Evolutionary conservation across 2,888 invertebrate genomes (phyloP), one percentile per base, ranked within the genome.

Genomic region (Himalopsyche japonica): DNA sequence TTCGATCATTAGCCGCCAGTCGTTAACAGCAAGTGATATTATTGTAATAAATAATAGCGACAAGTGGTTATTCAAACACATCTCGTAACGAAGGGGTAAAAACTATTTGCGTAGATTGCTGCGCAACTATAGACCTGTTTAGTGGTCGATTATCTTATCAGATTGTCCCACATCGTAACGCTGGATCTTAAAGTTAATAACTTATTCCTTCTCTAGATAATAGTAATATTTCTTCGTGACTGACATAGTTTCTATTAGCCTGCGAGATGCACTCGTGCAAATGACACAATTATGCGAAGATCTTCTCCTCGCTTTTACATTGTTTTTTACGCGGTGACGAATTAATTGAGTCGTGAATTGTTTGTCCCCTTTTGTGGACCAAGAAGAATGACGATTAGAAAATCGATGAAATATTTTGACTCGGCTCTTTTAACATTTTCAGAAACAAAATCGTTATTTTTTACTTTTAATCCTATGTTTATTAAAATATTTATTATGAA

Each of bases 221-320:
- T 70, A 43, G 43, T 15, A 70, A 70, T 70, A 70, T 70, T 32
- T 70, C 43, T 32, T 87, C 87, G 87, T 87, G 87, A 87, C 87
- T 87, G 87, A 83, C 87, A 87, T 85, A 87, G 84, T 87, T 43
- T 70, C 70, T 70, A 70, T 70, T 30, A 70, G 70, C 85, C 83
- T 27, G 79, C 81, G 37, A 37, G 20, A 77, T 77, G 37, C 77
- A 34, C 37, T 37, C 77, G 77, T 43, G 37, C 37, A 34, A 43
- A 77, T 43, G 77, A 77, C 77, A 77, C 18, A 77, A 77, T 77
- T 77, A 77, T 77, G 77, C 20, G 34, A 77, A 77, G 34, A 77
- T 77, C 24, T 10, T 77, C 77, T 77, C 34, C 77, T n/a, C 18
- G 20, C 34, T 32, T 70, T 70, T 70, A 70, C 27, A 12, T 27